Evolutionary conservation across 2,113 vertebrate genomes (phyloP), one percentile per base, ranked within the genome.

Genomic region (Myotis lucifugus): DNA sequence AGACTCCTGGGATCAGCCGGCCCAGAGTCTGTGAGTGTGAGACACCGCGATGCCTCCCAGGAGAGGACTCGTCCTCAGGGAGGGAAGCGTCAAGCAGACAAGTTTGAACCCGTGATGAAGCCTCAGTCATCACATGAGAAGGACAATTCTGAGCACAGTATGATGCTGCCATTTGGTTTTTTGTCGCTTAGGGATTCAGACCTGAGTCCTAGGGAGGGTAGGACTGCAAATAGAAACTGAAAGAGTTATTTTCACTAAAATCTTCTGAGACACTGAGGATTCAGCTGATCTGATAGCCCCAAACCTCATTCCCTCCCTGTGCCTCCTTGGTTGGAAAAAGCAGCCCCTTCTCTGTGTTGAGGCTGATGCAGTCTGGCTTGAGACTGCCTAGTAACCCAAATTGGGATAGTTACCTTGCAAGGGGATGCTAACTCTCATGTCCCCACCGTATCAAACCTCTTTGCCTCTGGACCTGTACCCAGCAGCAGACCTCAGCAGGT

Each of bases 241-340:
- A 88, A 90, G 85, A 70, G 50, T 42, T 95, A 83, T 94, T 96
- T 94, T 95, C 48, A 90, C 72, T 90, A 46, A 74, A 82, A 89
- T 59, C 82, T 93, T 94, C 48, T 25, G 85, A 89, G 86, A 89
- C n/a, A 32, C 54, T 19, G 61, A 96, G 87, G 92, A 88, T 76
- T 96, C 77, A 83, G 72, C n/a, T 90, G 88, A 92, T 48, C 72
- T 42, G 50, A 84, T 93, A 76, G 27, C n/a, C 29, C 14, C 2
- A 78, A 93, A 85, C 10, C 29, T n/a, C 11, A 23, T 0, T 40
- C 15, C 13, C 32, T 40, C 61, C 8, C 18, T 64, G 14, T 2
- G 1, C 7, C 37, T 92, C 13, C 61, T 17, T 93, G n/a, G 21
- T 8, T 90, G 34, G 76, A n/a, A 73, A 66, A 61, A 64, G 40